phyloP scores from a whole-genome alignment of 2,888 invertebrate species.

The Cheiracanthium punctorium region DNA sequence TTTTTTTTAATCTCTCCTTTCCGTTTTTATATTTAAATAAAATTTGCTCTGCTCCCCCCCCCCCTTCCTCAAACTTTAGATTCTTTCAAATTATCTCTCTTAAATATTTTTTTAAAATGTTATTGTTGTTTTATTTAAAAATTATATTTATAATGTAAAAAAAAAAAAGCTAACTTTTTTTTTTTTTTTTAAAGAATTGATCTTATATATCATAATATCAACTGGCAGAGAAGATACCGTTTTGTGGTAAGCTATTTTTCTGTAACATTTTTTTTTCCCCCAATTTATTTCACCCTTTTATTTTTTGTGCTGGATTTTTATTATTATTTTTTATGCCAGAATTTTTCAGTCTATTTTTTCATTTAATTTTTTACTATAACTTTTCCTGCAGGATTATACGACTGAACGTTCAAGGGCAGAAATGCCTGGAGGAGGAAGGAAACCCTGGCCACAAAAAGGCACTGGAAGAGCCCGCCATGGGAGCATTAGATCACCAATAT shows the following conservation, averaged over 20 bases:
- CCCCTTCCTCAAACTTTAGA: too few species aligned
- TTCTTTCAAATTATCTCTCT: too few species aligned
- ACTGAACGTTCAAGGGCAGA: slow-evolving; percentile 88
- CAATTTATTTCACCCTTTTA: background rate
- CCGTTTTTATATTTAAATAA: too few species aligned
- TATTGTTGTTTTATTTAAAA: too few species aligned
- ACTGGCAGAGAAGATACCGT: slow-evolving; percentile 39
- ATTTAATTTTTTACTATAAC: too few species aligned
- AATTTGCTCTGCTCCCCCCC: too few species aligned
- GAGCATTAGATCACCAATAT: slow-evolving; percentile 92
- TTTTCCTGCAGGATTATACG: slow-evolving; percentile 81
- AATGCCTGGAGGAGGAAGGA: slow-evolving; percentile 89
- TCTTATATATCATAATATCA: slow-evolving; percentile 33
- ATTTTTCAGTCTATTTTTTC: background rate
- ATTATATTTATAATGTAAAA: background rate
- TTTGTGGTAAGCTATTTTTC: slow-evolving; percentile 19
- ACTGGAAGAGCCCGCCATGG: slow-evolving; percentile 92
- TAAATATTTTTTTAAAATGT: too few species aligned
- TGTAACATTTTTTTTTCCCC: background rate
- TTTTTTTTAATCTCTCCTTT: too few species aligned
- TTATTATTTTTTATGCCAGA: too few species aligned
- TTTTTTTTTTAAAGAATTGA: slow-evolving; percentile 20
- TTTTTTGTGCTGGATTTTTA: background rate
- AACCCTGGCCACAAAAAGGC: slow-evolving; percentile 99
- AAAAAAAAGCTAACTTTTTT: background rate